A percentile compares a stretch with the other conserved stretches of the same genome.
Evolutionary conservation across 2,888 invertebrate species (phyloP).

Genomic region (Protophormia terraenovae): DNA sequence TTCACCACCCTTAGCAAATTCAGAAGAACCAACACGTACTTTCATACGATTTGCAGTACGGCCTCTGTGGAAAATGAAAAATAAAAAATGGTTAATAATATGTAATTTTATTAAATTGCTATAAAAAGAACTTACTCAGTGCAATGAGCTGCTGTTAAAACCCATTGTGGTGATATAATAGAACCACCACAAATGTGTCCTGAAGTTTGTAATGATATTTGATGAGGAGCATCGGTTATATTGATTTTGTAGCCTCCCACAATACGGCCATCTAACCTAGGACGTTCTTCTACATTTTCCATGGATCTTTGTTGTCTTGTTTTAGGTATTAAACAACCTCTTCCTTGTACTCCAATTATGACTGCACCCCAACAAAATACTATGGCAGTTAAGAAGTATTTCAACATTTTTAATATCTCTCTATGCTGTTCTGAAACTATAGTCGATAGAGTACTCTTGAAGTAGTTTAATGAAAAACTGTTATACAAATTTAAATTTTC

Average conservation of each 20-base stretch:
- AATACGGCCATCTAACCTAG: conserved; percentile 80
- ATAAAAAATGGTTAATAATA: too few species aligned
- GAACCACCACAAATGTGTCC: conserved; percentile 80
- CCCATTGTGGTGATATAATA: conserved; percentile 78
- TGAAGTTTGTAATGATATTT: conserved; percentile 78
- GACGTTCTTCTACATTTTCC: conserved; percentile 61
- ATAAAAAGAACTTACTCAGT: conserved; percentile 77
- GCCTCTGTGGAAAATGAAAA: conserved; percentile 70
- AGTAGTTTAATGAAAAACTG: conserved; percentile 22
- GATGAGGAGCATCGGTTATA: conserved; percentile 80
- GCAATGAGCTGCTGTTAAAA: conserved; percentile 80
- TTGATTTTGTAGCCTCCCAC: conserved; percentile 80
- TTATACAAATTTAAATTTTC: conserved; percentile 11
- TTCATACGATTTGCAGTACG: conserved; percentile 73
- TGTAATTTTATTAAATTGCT: too few species aligned
- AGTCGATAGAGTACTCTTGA: not conserved
- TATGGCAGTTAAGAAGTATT: not conserved
- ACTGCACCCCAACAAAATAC: not conserved
- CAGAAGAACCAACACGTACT: conserved; percentile 84
- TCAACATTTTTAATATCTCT: conserved; percentile 17
- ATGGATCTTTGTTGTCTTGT: conserved; percentile 21
- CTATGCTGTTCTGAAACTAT: not conserved
- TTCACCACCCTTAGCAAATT: conserved; percentile 82
- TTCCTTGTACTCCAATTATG: conserved; percentile 1
- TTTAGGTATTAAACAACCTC: conserved; percentile 53